Evolutionary conservation across 2,113 vertebrate species (phyloP).

Genomic region (Anthoscopus minutus): DNA sequence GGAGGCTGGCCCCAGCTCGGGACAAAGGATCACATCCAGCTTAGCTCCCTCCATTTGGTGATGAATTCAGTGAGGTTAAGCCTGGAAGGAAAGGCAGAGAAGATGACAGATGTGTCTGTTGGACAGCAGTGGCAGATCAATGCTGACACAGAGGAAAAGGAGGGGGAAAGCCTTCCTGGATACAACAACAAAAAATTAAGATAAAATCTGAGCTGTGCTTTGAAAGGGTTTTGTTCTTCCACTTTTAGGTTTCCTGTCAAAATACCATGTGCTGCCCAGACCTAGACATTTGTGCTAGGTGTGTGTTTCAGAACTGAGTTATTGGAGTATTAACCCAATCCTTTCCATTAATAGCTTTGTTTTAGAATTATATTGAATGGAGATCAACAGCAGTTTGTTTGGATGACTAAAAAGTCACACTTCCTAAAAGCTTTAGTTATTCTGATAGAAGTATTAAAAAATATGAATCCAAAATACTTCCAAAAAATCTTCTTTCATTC

Average conservation of each 20-base stretch:
- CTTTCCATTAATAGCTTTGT: neutral
- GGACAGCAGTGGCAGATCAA: neutral
- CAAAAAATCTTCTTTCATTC: neutral
- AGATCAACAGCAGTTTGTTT: neutral
- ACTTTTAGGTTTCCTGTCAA: neutral
- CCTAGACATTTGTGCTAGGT: neutral
- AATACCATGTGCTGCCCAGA: neutral
- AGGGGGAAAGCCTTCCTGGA: neutral
- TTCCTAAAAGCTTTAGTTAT: neutral
- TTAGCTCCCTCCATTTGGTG: slow-evolving; percentile 74
- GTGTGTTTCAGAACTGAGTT: neutral
- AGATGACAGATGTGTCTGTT: neutral
- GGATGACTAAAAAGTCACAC: neutral
- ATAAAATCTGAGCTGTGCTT: neutral
- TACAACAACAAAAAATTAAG: neutral
- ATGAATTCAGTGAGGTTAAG: slow-evolving; percentile 75
- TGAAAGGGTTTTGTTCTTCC: neutral
- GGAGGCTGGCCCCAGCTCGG: slow-evolving; percentile 79
- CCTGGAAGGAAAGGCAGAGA: slow-evolving; percentile 52
- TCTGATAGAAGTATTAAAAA: neutral
- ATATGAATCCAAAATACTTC: neutral
- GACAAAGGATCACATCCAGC: slow-evolving; percentile 86
- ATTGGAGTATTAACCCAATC: neutral
- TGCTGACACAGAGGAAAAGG: neutral
- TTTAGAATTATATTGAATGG: neutral